Evolutionary conservation across 1,140 invertebrate genomes (phyloP), one percentile per base, ranked within the genome.

Genomic region (Metopolophium dirhodum): DNA sequence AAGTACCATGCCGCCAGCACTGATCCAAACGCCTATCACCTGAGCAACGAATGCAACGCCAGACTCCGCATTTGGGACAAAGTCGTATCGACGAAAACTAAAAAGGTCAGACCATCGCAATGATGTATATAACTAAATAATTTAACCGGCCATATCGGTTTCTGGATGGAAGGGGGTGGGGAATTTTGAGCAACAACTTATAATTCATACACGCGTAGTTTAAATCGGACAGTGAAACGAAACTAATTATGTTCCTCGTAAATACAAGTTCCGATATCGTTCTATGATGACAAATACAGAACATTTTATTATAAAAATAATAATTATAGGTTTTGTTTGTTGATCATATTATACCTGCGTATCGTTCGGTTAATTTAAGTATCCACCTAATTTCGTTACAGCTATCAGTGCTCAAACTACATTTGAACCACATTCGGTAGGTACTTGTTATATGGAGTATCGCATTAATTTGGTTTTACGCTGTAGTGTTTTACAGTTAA

Each of bases 1-100:
- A 98, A 98, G 95, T 98, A 97, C 94, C 97, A 97, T 95, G 96
- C 97, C 6, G 96, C 96, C 9, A 96, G 96, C 45, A 93, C 49
- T n/a, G 93, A 94, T n/a, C 95, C 96, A 0, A 96, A 96, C 0
- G 96, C 96, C 23, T 97, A 96, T 94, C 97, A 97, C 94, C 95
- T 96, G 54, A 95, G 95, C 22, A 96, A 96, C 89, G 97, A 97
- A 93, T 97, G 97, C 94, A 97, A 97, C 68, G 97, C 97, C 7
- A 96, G 97, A 93, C 95, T 97, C 9, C 96, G 97, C 82, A 97
- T 97, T 85, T 93, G 91, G 91, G 91, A 93, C 49, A 93, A 93
- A 57, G 82, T 93, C 49, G 14, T 37, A 26, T 57, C 91, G 35
- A 7, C 49, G 0, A 93, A 93, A 26, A 77, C 23, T 26, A 91